These are phyloP conservation scores for Aratinga solstitialis DNA, from an alignment of 2,797 vertebrate genomes.

Conservation along the genomic window DNA sequence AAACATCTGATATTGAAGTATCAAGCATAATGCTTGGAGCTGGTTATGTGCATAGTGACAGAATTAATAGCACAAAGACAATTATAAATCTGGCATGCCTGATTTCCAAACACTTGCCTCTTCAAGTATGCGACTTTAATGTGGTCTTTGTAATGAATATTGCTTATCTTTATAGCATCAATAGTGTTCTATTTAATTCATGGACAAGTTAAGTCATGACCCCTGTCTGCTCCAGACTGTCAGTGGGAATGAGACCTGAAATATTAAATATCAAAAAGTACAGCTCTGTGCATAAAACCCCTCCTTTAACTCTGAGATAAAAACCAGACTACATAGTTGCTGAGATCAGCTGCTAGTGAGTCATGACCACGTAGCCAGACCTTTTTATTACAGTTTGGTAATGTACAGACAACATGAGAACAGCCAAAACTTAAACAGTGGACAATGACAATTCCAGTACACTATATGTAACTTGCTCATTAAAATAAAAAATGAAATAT, in stretches of 20 bases:
- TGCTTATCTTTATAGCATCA: conserved; percentile 54
- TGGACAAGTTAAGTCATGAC: conserved; percentile 42
- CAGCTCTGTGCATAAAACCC: background rate
- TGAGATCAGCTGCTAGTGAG: conserved; percentile 32
- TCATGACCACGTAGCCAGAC: background rate
- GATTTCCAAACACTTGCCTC: conserved; percentile 2
- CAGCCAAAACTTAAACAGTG: background rate
- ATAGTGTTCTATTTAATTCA: background rate
- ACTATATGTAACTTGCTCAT: background rate
- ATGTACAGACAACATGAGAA: background rate
- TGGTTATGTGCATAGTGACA: background rate
- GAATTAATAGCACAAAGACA: background rate
- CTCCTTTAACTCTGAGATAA: background rate
- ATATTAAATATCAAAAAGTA: conserved; percentile 49
- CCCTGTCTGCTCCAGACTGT: conserved; percentile 9
- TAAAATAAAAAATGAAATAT: background rate
- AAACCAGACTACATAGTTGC: background rate
- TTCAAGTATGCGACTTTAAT: background rate
- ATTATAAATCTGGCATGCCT: background rate
- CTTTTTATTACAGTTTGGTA: background rate
- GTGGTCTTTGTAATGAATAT: conserved; percentile 46
- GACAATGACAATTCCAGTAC: background rate
- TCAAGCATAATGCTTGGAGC: background rate
- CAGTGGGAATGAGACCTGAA: conserved; percentile 26
- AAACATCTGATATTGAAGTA: background rate